Evolutionary conservation across 2,113 vertebrate genomes (phyloP), one percentile per base, ranked within the genome.

Genomic region (Rhizomys pruinosus): DNA sequence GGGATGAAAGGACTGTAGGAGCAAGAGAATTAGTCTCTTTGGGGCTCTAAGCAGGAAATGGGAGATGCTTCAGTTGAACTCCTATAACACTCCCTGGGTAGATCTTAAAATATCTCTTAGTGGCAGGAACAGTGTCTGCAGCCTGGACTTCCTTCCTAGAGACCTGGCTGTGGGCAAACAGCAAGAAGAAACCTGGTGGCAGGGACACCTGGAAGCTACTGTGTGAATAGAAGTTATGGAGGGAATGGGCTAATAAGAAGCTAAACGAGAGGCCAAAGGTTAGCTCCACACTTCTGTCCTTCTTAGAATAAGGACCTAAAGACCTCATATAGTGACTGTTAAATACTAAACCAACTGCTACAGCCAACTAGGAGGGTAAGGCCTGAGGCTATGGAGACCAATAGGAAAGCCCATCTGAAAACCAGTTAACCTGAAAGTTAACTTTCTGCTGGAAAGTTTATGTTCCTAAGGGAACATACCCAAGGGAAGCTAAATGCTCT

Each of bases 21-120:
- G 89, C 84, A 17, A 34, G 78, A 96, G 90, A 97, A 94, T 80
- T 86, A 44, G 72, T 94, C 84, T 95, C 94, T 88, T 94, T 37
- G n/a, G 82, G 86, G 92, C 47, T 91, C 57, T 64, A 44, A 92
- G 77, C 39, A 61, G 92, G 87, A 95, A 96, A 93, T 32, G n/a
- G 73, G 64, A 94, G 96, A 95, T 79, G 96, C 82, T 97, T 91
- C 94, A 61, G 66, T 81, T 93, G 86, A 96, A 93, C 37, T 95
- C 88, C 44, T 59, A 37, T 77, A 91, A 86, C 34, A 77, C 55
- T 71, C 89, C 80, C 66, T 59, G 32, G 79, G n/a, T 59, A 95
- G 76, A 69, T 69, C 93, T 94, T 64, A 84, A 96, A 97, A 89
- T 52, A 73, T 15, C 64, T 92, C 78, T 77, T 68, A 44, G 79